Conservation (phyloP, 2,888 invertebrate genomes). For the Nematopogon swammerdamellus region DNA sequence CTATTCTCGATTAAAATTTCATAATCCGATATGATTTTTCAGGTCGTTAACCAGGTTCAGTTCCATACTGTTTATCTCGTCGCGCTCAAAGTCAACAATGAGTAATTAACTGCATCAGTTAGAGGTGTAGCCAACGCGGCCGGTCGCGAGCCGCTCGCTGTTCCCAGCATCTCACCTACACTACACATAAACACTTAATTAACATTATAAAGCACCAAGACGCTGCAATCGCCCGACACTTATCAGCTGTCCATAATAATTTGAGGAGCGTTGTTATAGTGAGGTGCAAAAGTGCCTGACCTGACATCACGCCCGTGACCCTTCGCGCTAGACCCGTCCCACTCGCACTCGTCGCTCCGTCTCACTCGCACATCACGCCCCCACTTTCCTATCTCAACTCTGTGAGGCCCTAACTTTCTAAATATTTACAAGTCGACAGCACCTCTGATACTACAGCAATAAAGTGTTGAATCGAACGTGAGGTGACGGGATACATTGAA, state of each 20-base stretch:
- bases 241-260: slow-evolving; percentile 58
- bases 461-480: slow-evolving; percentile 40
- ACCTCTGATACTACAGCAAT: slow-evolving; percentile 31
- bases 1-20: too few relatives aligned
- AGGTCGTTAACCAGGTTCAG: too few relatives aligned
- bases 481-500: slow-evolving; percentile 20
- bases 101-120: not conserved
- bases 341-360: slow-evolving; percentile 24
- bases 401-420: slow-evolving; percentile 48
- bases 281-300: slow-evolving; percentile 60
- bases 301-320: slow-evolving; percentile 60
- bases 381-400: slow-evolving; percentile 50
- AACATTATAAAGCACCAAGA: slow-evolving; percentile 51
- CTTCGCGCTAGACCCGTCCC: slow-evolving; percentile 28
- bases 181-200: slow-evolving; percentile 45
- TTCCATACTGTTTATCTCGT: too few relatives aligned
- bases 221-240: slow-evolving; percentile 51
- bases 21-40: too few relatives aligned
- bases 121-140: not conserved
- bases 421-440: not conserved
- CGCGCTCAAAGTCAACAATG: not conserved
- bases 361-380: slow-evolving; percentile 51
- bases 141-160: not conserved
- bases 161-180: slow-evolving; percentile 7
- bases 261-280: slow-evolving; percentile 58